Base-by-base conservation (phyloP, 2,888 invertebrate species). In the Alcis repandata region DNA sequence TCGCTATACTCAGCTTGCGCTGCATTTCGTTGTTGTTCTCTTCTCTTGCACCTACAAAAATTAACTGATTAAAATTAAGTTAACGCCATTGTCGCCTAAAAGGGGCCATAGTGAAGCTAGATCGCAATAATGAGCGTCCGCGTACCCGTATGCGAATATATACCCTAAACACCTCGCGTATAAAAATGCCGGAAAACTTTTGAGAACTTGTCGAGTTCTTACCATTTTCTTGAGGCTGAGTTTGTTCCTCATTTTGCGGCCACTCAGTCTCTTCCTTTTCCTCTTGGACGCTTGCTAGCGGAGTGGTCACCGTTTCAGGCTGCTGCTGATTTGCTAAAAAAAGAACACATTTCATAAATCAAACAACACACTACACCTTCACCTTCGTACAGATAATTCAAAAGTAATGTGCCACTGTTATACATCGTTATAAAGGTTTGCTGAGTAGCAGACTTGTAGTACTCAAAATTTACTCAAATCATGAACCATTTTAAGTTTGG, bases 281-380 rank as follows among this genome's bases (percentile, higher is more conserved):
- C 67, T 94, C 94, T 69, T 95, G 94, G 1, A 96, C 94, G 81
- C 95, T 95, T 1, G 95, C 95, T 53, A 96, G 80, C 0, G 95
- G 95, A 0, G 95, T 95, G 0, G 94, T 92, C 1, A 93, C 92
- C 10, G 84, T 75, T 68, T 91, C 92, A 1, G 85, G 84, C 43
- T 82, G 79, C 70, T 77, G 82, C 76, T 83, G 84, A 36, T 64
- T 64, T 17, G 54, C 64, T 64, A 22, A 4, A 9, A 32, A 48
- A 13, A 38, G n/a, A 40, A 49, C 2, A 57, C 15, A 32, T 48
- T 32, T 32, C 9, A 48, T 32, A 10, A 32, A 43, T 15, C 43
- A 43, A 10, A 22, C 9, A 6, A 7, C 45, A 22, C 1, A n/a
- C 20, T 1, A 45, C n/a, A n/a, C n/a, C n/a, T n/a, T n/a, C n/a